Evolutionary conservation across 2,888 invertebrate species (phyloP), one percentile per base, ranked within the genome.

Genomic region (Baronia brevicornis): DNA sequence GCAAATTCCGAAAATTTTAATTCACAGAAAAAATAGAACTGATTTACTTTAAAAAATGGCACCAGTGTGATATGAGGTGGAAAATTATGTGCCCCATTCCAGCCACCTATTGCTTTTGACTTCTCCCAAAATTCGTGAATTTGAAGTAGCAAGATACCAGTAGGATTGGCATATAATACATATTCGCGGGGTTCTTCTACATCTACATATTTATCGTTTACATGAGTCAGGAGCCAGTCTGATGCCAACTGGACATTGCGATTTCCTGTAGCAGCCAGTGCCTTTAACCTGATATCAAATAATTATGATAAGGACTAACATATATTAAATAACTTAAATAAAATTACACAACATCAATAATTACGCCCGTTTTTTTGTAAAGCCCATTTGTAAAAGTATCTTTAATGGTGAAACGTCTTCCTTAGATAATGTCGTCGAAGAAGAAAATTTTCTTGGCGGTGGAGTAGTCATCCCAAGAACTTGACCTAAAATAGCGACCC

Each of bases 71-170:
- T 92, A 59, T 96, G 96, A 1, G 96, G 96, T 37, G 93, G 90
- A 67, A 91, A 95, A 65, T 94, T 94, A 55, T 95, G 96, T 1
- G 95, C 95, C 10, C 94, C 93, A 75, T 96, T 96, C 93, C 95
- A 94, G 3, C 93, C 93, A 56, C 90, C 90, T 5, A 89, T 70
- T 15, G 87, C 77, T 49, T 89, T 88, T 0, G 94, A 93, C 57
- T 91, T 91, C 1, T 89, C 84, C 93, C 93, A 94, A 68, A 94
- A 96, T 28, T 88, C 86, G 27, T 90, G 87, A 9, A 94, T 70
- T 54, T 92, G 91, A 32, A 89, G 88, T 0, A 91, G 74, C 43
- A 96, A 86, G 0, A 86, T 77, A 2, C 94, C 94, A 0, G 91
- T 91, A 1, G 96, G 96, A 60, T 94, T 95, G 1, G 92, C 91